These are phyloP conservation scores for Lasiurus borealis DNA, from an alignment of 2,113 vertebrate genomes.

Conservation along the genomic window DNA sequence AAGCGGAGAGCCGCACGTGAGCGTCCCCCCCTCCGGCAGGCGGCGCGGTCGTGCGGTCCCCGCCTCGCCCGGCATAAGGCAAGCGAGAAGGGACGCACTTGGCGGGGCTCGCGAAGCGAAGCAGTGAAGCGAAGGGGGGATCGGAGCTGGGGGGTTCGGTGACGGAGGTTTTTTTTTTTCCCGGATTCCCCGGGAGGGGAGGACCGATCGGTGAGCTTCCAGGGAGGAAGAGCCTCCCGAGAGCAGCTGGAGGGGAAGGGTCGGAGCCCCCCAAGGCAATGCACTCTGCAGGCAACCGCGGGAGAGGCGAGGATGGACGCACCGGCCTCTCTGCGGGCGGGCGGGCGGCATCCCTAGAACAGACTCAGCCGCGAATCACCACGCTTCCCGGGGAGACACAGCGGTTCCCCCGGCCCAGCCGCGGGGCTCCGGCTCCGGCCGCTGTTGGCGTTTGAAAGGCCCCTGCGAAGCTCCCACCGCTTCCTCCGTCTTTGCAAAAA, in stretches of 20 bases:
- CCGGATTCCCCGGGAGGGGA: fast-evolving
- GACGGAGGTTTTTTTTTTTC: background rate
- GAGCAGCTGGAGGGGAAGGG: background rate
- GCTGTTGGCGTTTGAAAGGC: background rate
- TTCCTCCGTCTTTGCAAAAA: background rate
- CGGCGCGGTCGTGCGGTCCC: conserved; percentile 56
- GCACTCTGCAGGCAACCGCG: background rate
- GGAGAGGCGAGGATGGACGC: too few species aligned
- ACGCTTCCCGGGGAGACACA: background rate
- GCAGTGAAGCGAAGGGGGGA: fast-evolving
- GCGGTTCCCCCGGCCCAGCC: background rate
- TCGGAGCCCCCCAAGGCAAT: background rate
- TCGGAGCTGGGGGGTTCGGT: fast-evolving
- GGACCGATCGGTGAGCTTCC: background rate
- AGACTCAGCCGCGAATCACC: background rate
- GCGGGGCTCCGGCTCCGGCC: background rate
- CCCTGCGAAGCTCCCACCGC: background rate
- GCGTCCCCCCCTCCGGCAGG: conserved; percentile 32
- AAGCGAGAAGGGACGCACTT: conserved; percentile 79
- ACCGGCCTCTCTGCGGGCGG: background rate
- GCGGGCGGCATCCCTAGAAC: background rate
- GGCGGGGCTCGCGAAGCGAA: background rate
- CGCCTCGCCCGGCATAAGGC: conserved; percentile 57
- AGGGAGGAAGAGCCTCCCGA: background rate
- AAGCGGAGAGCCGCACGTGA: conserved; percentile 22